Conservation (phyloP, 2,797 vertebrate species). For the Ciconia nigra region DNA sequence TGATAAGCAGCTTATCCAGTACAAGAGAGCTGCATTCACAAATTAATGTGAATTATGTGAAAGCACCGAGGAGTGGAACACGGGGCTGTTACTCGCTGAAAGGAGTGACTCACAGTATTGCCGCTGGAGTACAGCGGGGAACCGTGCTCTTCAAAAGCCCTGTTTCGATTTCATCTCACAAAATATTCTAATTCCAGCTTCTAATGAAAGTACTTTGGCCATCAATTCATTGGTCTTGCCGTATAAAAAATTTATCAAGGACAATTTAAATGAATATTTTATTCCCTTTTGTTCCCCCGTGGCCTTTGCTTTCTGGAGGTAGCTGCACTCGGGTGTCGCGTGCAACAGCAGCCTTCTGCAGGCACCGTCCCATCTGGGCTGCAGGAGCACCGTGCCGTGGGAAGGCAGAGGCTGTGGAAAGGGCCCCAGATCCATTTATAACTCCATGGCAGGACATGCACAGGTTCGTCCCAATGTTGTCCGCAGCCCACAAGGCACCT, state of each 20-base stretch:
- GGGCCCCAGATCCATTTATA: not conserved
- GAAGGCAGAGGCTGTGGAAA: not conserved
- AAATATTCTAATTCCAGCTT: not conserved
- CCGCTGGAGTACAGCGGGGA: not conserved
- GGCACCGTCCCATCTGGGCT: not conserved
- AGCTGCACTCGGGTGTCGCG: rapidly evolving
- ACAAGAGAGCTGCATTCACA: conserved; percentile 9
- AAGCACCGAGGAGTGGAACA: conserved; percentile 18
- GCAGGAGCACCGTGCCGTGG: rapidly evolving
- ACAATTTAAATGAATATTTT: conserved; percentile 23
- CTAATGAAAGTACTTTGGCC: not conserved
- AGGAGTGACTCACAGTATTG: conserved; percentile 40
- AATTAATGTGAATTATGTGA: conserved; percentile 58
- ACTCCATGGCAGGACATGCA: not conserved
- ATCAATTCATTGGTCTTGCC: not conserved
- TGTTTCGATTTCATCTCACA: not conserved
- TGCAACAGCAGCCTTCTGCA: not conserved
- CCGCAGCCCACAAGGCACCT: not conserved
- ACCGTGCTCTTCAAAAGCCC: not conserved
- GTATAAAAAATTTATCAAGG: conserved; percentile 7
- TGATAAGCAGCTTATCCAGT: conserved; percentile 50
- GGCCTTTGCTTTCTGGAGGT: not conserved
- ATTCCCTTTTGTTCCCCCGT: not conserved
- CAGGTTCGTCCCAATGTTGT: not conserved
- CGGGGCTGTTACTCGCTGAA: conserved; percentile 8